Evolutionary conservation across 2,888 invertebrate genomes (phyloP).

Genomic region (Lymantria dispar): DNA sequence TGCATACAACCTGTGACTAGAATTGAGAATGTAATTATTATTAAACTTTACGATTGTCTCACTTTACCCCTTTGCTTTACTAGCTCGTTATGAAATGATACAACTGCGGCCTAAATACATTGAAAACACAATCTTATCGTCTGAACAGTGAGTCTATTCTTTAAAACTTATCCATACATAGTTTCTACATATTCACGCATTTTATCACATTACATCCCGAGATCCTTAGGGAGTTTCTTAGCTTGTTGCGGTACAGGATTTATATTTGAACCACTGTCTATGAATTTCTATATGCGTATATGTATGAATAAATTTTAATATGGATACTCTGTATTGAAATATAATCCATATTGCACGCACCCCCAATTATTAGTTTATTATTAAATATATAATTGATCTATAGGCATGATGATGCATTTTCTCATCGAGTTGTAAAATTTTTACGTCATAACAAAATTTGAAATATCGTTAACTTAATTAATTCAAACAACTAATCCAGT

Average conservation of each 20-base stretch:
- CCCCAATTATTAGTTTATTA: too few relatives aligned
- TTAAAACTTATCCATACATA: constrained; percentile 1
- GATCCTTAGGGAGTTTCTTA: constrained; percentile 80
- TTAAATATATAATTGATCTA: too few relatives aligned
- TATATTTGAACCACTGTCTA: constrained; percentile 73
- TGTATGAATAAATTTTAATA: constrained; percentile 36
- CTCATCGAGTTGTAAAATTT: too few relatives aligned
- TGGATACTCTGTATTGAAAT: constrained; percentile 31
- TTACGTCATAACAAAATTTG: too few relatives aligned
- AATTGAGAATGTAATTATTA: constrained; percentile 83
- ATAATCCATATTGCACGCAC: constrained; percentile 1
- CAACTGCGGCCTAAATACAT: constrained; percentile 32
- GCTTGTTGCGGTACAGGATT: constrained; percentile 76
- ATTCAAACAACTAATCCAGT: too few relatives aligned
- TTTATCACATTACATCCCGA: constrained; percentile 57
- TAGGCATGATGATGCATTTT: too few relatives aligned
- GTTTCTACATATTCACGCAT: constrained; percentile 28
- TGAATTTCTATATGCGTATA: constrained; percentile 49
- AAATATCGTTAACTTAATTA: too few relatives aligned
- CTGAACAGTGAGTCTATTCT: constrained; percentile 10
- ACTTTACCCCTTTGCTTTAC: constrained; percentile 76
- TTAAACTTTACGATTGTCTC: constrained; percentile 83
- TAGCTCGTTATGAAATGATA: constrained; percentile 34
- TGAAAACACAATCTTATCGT: constrained; percentile 33
- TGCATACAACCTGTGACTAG: constrained; percentile 79